Evolutionary conservation across 1,140 invertebrate genomes (phyloP).

Genomic region (Drosophila pachea): DNA sequence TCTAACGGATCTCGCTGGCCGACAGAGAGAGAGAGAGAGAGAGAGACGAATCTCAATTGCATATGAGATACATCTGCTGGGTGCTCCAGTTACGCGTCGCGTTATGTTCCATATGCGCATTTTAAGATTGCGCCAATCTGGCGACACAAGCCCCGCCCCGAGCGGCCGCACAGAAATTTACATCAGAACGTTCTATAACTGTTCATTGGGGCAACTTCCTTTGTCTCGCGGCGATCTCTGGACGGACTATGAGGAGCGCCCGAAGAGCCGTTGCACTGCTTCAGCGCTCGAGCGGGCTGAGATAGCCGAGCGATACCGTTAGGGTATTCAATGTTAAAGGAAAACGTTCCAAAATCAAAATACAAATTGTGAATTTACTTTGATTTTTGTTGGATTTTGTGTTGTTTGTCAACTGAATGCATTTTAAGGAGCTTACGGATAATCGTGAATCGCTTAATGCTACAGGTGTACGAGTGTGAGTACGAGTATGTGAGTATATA

Average conservation of each 20-base stretch:
- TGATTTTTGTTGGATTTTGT: conserved; percentile 38
- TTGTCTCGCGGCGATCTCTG: conserved; percentile 33
- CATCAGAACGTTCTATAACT: conserved; percentile 64
- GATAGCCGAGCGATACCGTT: too few species aligned
- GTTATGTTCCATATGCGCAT: conserved; percentile 57
- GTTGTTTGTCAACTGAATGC: conserved; percentile 74
- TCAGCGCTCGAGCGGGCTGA: too few species aligned
- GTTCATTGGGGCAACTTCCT: conserved; percentile 65
- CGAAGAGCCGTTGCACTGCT: too few species aligned
- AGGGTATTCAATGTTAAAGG: too few species aligned
- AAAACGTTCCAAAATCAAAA: not conserved
- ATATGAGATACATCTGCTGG: conserved; percentile 55
- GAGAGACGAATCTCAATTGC: conserved; percentile 6
- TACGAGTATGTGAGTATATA: conserved; percentile 22
- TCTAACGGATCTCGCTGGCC: conserved; percentile 15
- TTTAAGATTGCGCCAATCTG: conserved; percentile 48
- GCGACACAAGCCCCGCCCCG: conserved; percentile 41
- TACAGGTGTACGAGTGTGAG: conserved; percentile 74
- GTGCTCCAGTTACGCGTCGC: conserved; percentile 57
- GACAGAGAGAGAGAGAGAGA: too few species aligned
- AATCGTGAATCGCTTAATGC: conserved; percentile 49
- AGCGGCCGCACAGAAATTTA: conserved; percentile 11
- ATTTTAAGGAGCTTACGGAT: conserved; percentile 50
- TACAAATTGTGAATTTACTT: conserved; percentile 24
- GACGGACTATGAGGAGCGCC: too few species aligned